These are phyloP conservation scores for Charanyca ferruginea DNA, from an alignment of 2,888 invertebrate genomes.

Conservation along the genomic window DNA sequence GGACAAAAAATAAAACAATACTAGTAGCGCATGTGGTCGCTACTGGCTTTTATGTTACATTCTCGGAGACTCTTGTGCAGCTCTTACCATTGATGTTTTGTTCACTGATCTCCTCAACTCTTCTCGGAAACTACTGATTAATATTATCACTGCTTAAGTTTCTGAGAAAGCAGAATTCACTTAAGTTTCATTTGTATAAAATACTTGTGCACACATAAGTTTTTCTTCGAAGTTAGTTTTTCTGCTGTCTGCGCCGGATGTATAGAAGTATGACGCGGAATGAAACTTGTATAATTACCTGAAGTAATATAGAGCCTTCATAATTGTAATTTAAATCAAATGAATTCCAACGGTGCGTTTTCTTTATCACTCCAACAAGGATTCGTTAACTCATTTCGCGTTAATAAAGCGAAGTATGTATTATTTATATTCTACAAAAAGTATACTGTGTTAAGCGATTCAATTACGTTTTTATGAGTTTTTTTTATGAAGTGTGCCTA, in stretches of 20 bases:
- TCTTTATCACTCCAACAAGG: conserved; percentile 64
- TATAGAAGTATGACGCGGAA: conserved; percentile 17
- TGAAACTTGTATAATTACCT: conserved; percentile 50
- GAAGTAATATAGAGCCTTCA: conserved; percentile 35
- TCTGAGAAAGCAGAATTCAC: conserved; percentile 57
- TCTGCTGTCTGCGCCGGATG: conserved; percentile 27
- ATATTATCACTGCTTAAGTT: conserved; percentile 54
- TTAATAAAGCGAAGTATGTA: conserved; percentile 67
- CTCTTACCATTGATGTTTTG: conserved; percentile 65
- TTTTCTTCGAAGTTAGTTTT: conserved; percentile 44
- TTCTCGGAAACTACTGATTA: conserved; percentile 59
- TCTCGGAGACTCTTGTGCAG: conserved; percentile 52
- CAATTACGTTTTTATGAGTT: conserved; percentile 79
- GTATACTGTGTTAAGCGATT: conserved; percentile 74
- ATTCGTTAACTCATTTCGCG: conserved; percentile 67
- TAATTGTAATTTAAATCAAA: conserved; percentile 49
- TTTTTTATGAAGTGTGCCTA: conserved; percentile 71
- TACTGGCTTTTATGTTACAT: conserved; percentile 71
- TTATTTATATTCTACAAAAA: conserved; percentile 76
- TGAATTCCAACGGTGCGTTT: conserved; percentile 54
- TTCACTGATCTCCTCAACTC: conserved; percentile 47
- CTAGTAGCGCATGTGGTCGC: conserved; percentile 72
- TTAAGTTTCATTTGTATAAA: conserved; percentile 49
- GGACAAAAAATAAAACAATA: conserved; percentile 82
- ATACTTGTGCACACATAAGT: conserved; percentile 40